A percentile compares a stretch with the other conserved stretches of the same genome.
These are phyloP conservation scores for Apteryx mantelli DNA, from an alignment of 2,113 vertebrate genomes.

Conservation along the genomic window DNA sequence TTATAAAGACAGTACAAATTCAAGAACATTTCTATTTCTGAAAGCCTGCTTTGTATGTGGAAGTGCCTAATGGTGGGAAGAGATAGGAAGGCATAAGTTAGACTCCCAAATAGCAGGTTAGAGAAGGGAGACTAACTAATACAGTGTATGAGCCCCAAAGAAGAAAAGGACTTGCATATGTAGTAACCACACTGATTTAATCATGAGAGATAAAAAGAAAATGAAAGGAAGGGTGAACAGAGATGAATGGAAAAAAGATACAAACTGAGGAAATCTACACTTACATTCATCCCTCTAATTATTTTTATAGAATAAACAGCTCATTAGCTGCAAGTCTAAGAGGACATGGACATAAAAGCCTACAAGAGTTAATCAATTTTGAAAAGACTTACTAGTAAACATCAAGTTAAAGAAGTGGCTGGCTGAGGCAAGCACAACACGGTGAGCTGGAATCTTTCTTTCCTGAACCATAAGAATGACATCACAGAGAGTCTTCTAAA, in stretches of 20 bases:
- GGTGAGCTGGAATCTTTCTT: constrained; percentile 91
- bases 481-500: constrained; percentile 93
- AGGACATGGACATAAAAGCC: not conserved
- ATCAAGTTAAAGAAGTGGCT: constrained; percentile 98
- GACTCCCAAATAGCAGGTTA: not conserved
- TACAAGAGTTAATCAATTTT: not conserved
- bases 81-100: not conserved
- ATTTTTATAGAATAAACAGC: not conserved
- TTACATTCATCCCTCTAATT: not conserved
- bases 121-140: not conserved
- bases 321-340: not conserved
- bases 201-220: not conserved
- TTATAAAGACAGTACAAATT: not conserved
- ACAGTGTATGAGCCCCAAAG: not conserved
- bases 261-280: not conserved
- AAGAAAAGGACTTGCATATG: not conserved
- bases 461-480: constrained; percentile 95
- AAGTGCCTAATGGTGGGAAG: not conserved
- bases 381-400: constrained; percentile 92
- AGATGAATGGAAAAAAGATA: not conserved
- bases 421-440: constrained; percentile 93
- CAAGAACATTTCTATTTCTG: not conserved
- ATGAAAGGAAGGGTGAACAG: not conserved
- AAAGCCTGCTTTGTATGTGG: not conserved
- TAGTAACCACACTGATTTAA: not conserved